Conservation (phyloP, 2,888 invertebrate species). For the Urechis unicinctus region DNA sequence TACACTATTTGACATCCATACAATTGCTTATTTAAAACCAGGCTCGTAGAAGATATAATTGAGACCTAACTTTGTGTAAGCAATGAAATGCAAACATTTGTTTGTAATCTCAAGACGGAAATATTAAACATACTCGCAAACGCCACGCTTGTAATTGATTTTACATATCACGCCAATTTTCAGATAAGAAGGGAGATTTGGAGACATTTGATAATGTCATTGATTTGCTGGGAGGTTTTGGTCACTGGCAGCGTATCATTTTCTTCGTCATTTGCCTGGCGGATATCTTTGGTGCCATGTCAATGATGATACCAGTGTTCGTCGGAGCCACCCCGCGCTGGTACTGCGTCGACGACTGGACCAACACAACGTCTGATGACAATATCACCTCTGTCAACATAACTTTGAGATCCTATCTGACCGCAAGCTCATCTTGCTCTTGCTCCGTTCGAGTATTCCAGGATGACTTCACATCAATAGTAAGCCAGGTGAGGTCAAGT, state of each 20-base stretch:
- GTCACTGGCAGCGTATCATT: constrained; percentile 14
- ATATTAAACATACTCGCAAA: too few species aligned
- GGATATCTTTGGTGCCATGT: constrained; percentile 12
- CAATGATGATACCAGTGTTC: constrained; percentile 15
- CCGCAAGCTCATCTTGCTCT: not conserved
- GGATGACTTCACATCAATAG: constrained; percentile 12
- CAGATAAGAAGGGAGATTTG: too few species aligned
- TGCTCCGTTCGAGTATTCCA: constrained; percentile 3
- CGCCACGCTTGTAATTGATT: too few species aligned
- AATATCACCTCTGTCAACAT: not conserved
- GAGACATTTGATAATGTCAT: constrained; percentile 17
- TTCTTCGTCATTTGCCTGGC: constrained; percentile 11
- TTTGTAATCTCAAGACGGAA: too few species aligned
- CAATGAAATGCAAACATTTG: too few species aligned
- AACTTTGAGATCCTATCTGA: not conserved
- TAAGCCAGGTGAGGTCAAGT: constrained; percentile 10
- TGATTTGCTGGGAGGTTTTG: constrained; percentile 12
- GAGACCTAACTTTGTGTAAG: too few species aligned
- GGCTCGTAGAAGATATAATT: too few species aligned
- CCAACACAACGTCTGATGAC: not conserved
- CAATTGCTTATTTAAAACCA: too few species aligned
- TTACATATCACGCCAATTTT: too few species aligned
- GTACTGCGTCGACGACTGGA: constrained; percentile 2
- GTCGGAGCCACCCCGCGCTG: constrained; percentile 12
- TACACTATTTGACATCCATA: too few species aligned